Conservation (phyloP, 2,113 vertebrate species). For the Myrmophylax atrothorax region DNA sequence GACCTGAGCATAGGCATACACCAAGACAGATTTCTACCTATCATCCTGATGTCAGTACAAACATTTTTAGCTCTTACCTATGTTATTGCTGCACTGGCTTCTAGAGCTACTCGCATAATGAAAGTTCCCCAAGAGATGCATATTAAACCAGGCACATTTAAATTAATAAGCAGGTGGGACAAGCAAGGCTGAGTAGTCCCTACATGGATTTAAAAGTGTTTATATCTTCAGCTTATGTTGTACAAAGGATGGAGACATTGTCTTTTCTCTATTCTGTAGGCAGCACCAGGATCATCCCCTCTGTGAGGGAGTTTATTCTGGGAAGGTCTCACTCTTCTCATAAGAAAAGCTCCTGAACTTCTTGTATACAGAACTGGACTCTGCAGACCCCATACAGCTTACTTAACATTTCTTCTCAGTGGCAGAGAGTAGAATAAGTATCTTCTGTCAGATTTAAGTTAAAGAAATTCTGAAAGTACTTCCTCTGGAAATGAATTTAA, state of each 20-base stretch:
- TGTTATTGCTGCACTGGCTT: neutral
- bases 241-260: neutral
- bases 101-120: neutral
- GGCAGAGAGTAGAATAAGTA: neutral
- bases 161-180: neutral
- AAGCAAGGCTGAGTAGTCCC: neutral
- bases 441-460: neutral
- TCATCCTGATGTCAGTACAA: neutral
- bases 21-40: neutral
- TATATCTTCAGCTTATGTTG: neutral
- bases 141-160: neutral
- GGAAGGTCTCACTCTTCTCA: neutral
- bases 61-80: neutral
- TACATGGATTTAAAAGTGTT: neutral
- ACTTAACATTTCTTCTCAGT: neutral
- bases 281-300: neutral
- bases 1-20: neutral
- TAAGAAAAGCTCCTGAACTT: neutral
- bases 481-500: neutral
- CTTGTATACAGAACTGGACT: neutral
- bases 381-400: neutral
- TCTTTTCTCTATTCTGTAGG: neutral
- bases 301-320: fast-evolving
- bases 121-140: neutral
- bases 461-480: neutral